Evolutionary conservation across 1,140 invertebrate species (phyloP).

Genomic region (Battus philenor): DNA sequence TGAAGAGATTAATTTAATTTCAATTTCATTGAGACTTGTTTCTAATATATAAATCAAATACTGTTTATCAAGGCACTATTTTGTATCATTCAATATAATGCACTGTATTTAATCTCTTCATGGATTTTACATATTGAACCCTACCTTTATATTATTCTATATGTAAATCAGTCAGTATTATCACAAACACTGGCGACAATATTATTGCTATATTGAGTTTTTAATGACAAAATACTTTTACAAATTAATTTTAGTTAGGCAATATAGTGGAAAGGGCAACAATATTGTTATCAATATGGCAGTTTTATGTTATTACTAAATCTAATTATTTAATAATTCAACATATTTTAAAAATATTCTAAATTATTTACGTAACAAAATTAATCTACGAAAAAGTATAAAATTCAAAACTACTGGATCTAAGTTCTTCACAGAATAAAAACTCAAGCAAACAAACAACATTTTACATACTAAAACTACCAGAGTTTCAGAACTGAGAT

Average conservation of each 20-base stretch:
- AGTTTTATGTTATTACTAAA: constrained; percentile 10
- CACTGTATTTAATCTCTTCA: constrained; percentile 9
- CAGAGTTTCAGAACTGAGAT: no score
- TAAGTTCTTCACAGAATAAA: neutral
- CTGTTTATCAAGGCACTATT: constrained; percentile 13
- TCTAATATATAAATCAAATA: constrained; percentile 13
- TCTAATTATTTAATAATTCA: constrained; percentile 1
- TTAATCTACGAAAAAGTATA: constrained; percentile 5
- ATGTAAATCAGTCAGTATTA: constrained; percentile 14
- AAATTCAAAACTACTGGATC: neutral
- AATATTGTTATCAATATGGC: constrained; percentile 15
- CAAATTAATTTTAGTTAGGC: no score
- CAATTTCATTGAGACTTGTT: constrained; percentile 11
- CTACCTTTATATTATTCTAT: constrained; percentile 6
- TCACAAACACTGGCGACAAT: constrained; percentile 5
- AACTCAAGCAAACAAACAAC: constrained; percentile 1
- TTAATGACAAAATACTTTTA: no score
- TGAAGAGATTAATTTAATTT: constrained; percentile 10
- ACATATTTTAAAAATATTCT: neutral
- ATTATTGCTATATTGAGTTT: neutral
- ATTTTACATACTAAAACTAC: constrained; percentile 4
- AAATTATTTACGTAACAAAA: constrained; percentile 10
- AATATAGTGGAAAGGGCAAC: constrained; percentile 7
- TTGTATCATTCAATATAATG: constrained; percentile 8
- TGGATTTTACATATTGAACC: constrained; percentile 1